Evolutionary conservation across 2,113 vertebrate species (phyloP).

Genomic region (Paradoxurus hermaphroditus): DNA sequence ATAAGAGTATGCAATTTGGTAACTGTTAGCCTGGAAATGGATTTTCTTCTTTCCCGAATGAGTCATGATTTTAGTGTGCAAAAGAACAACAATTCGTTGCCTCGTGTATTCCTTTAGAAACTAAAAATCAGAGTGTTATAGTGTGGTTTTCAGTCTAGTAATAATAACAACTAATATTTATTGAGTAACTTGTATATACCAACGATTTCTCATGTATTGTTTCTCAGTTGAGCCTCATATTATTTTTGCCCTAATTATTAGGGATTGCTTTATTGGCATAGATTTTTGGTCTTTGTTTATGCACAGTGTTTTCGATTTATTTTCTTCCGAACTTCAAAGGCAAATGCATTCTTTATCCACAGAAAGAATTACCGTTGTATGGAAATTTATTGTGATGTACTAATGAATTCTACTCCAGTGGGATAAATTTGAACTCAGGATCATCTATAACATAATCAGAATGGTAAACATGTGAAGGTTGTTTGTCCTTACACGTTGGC

Average conservation of each 20-base stretch:
- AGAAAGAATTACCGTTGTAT: conserved; percentile 63
- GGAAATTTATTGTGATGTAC: conserved; percentile 62
- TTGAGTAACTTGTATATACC: not conserved
- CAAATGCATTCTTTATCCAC: conserved; percentile 67
- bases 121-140: not conserved
- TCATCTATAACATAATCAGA: not conserved
- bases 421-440: conserved; percentile 34
- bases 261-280: not conserved
- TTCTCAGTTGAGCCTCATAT: not conserved
- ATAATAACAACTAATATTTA: not conserved
- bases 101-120: not conserved
- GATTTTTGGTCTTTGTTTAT: not conserved
- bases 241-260: not conserved
- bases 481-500: not conserved
- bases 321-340: conserved; percentile 74
- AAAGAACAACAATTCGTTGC: not conserved
- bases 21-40: not conserved
- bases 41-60: not conserved
- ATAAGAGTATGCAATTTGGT: not conserved
- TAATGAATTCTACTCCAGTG: conserved; percentile 36
- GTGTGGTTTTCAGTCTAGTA: not conserved
- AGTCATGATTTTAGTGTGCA: not conserved
- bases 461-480: not conserved
- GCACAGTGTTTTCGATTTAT: conserved; percentile 62
- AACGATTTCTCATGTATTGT: not conserved